Percentiles rank a stretch among this genome's conserved stretches.
phyloP scores from a whole-genome alignment of 2,113 vertebrate genomes.

The Nanorana parkeri region DNA sequence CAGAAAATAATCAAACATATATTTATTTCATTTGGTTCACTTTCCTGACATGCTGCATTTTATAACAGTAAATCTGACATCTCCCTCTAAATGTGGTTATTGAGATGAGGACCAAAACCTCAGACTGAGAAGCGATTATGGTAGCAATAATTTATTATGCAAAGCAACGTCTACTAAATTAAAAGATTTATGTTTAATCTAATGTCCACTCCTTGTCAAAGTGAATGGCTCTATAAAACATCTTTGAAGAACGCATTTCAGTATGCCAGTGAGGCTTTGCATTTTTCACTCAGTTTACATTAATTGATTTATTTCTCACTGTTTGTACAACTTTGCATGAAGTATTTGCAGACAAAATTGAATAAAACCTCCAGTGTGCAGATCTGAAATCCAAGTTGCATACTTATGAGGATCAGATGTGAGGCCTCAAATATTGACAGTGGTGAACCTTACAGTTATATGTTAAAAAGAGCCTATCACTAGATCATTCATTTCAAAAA shows the following conservation, averaged over 20 bases:
- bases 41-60: constrained; percentile 14
- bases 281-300: constrained; percentile 15
- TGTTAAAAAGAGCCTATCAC: too few relatives aligned
- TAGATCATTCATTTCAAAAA: too few relatives aligned
- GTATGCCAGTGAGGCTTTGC: neutral
- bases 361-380: too few relatives aligned
- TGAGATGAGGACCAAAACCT: neutral
- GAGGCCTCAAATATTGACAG: too few relatives aligned
- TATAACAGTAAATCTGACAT: neutral
- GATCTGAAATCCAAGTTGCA: too few relatives aligned
- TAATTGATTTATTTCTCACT: too few relatives aligned
- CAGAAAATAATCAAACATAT: too few relatives aligned
- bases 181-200: neutral
- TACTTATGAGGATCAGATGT: too few relatives aligned
- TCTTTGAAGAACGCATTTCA: neutral
- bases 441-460: too few relatives aligned
- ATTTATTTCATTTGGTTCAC: neutral
- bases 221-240: too few relatives aligned
- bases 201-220: neutral
- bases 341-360: too few relatives aligned
- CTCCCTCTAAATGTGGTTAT: constrained; percentile 2
- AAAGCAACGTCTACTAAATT: constrained; percentile 13
- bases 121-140: neutral
- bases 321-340: too few relatives aligned
- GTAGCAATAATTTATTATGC: constrained; percentile 3